Conservation (phyloP, 37 sponge, comb jelly and placozoan species). For the Agelas oroides region DNA sequence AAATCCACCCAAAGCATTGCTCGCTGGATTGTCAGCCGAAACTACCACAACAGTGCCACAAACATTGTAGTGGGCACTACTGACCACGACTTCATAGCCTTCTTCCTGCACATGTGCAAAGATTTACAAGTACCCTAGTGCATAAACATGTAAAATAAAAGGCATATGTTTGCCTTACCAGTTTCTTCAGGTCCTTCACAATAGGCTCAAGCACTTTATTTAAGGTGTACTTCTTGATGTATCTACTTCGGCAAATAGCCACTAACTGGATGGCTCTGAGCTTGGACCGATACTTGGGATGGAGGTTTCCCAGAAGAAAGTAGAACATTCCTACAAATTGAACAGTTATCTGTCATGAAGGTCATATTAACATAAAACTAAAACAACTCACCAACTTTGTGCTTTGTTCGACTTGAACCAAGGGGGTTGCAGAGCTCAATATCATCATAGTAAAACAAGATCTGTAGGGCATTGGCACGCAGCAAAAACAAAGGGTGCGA, state of each 20-base stretch:
- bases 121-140: background rate
- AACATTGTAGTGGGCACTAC: background rate
- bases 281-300: slow-evolving; percentile 27
- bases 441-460: slow-evolving; percentile 47
- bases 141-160: too few relatives aligned
- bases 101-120: background rate
- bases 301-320: slow-evolving; percentile 40
- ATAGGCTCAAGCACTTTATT: slow-evolving; percentile 43
- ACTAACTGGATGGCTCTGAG: slow-evolving; percentile 28
- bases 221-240: slow-evolving; percentile 19
- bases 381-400: slow-evolving; percentile 44
- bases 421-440: slow-evolving; percentile 47
- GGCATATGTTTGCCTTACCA: too few relatives aligned
- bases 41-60: slow-evolving; percentile 23
- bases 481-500: background rate
- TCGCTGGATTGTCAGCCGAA: slow-evolving; percentile 47
- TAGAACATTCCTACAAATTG: slow-evolving; percentile 37
- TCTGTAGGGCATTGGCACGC: slow-evolving; percentile 21
- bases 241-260: background rate
- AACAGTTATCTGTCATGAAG: background rate
- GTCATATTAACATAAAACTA: background rate
- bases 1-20: slow-evolving; percentile 25
- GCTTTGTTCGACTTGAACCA: slow-evolving; percentile 33
- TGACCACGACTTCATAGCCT: slow-evolving; percentile 15
- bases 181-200: slow-evolving; percentile 38